Base-by-base conservation (phyloP, 2,113 vertebrate species). In the Ophthalmolycus amberensis region DNA sequence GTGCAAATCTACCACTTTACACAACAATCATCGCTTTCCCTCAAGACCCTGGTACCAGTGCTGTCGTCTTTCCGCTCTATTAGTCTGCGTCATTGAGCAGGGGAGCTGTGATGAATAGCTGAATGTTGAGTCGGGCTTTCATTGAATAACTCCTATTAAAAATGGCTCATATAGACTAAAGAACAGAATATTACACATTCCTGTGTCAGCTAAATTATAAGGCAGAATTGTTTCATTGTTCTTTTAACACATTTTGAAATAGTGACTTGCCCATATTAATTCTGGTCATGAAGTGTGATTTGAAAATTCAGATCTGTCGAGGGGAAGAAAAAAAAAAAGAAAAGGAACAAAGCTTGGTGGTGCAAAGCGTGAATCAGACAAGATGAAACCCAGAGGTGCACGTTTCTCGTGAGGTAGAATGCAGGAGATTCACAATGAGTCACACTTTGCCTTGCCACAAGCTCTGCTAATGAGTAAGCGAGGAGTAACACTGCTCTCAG, bases 21-120 rank as follows among this genome's bases (percentile, higher is more conserved):
- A 83, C 88, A 92, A 90, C 87, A 90, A 89, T 93, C 89, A 90
- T 91, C 85, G 80, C 83, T 89, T 67, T 90, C 84, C 78, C 86
- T 79, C 58, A 75, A 87, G 81, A 91, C 69, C 82, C 72, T 42
- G 66, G 75, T 74, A 80, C 79, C 80, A 83, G 71, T 77, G 65
- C 59, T 87, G 81, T 74, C 78, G 88, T 84, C 85, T 93, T 88
- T 86, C 92, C 90, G 80, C 73, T 90, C 89, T 85, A 84, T 92
- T 89, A 85, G 71, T 90, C 89, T 92, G 75, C 78, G 69, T 87
- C 89, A 91, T 50, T 46, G 62, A 90, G 75, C 83, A 68, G 6
- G 74, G 44, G 48, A 87, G 83, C 75, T 63, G 75, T 80, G 89
- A 90, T 87, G 89, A 88, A 89, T 86, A 83, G 89, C 83, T 86